Evolutionary conservation across 2,797 vertebrate species (phyloP), one percentile per base, ranked within the genome.

Genomic region (Cossypha niveicapilla): DNA sequence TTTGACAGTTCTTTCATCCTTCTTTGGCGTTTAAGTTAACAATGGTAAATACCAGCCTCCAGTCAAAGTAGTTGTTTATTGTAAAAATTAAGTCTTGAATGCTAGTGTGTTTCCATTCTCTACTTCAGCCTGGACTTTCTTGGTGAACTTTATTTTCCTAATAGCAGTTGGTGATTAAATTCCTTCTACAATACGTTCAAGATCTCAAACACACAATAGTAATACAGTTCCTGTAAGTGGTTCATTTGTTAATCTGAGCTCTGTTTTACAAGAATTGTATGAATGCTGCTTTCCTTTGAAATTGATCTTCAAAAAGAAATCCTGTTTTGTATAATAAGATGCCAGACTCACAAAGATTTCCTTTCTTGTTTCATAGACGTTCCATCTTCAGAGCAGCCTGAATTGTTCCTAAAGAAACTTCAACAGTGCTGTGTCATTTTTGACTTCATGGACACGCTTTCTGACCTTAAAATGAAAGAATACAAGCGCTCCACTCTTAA

Each of bases 381-480:
- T 98, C 98, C 99, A 95, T 98, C 98, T 96, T 98, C 98, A 98
- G 99, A 99, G 98, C 99, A 99, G 98, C 98, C 99, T 96, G 99
- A 99, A 98, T 98, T 99, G 98, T 99, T 99, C 98, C 98, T 99
- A 98, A 99, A 99, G 98, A 99, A 99, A 98, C 98, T 99, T 98
- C 99, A 99, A 98, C 99, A 99, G 99, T 99, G 99, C 98, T 99
- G 99, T 98, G 99, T 99, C 80, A 98, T 99, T 98, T 99, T 99
- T 97, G 99, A 99, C 98, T 99, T 99, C 98, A 99, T 99, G 99
- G 99, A 99, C 98, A 99, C 99, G 87, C 98, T 99, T 98, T 99
- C 99, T 85, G 99, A 99, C 98, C 99, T 99, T 98, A 99, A 99
- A 98, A 99, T 99, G 99, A 99, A 99, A 98, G 99, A 99, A 98